phyloP scores from a whole-genome alignment of 2,797 vertebrate species.

The Champsocephalus gunnari region DNA sequence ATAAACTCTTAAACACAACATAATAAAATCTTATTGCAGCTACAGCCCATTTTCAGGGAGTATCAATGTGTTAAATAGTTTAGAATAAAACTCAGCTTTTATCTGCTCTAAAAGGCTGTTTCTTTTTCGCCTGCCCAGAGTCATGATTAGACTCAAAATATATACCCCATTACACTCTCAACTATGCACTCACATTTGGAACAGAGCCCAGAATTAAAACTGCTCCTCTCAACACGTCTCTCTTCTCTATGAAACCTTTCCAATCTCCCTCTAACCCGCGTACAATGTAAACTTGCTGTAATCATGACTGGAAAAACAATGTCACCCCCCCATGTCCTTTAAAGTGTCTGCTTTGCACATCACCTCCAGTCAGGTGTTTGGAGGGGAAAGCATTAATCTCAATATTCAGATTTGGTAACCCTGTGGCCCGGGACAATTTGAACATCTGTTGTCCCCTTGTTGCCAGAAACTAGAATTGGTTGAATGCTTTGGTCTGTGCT shows the following conservation, averaged over 20 bases:
- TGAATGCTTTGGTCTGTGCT: slow-evolving; percentile 2
- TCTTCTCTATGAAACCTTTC: slow-evolving; percentile 36
- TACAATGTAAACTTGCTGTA: slow-evolving; percentile 59
- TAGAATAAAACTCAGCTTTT: slow-evolving; percentile 26
- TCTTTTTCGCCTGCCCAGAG: slow-evolving; percentile 42
- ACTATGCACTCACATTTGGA: slow-evolving; percentile 70
- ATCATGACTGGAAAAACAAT: slow-evolving; percentile 66
- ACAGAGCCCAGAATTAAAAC: slow-evolving; percentile 72
- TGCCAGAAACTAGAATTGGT: slow-evolving; percentile 40
- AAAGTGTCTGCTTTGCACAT: slow-evolving; percentile 65
- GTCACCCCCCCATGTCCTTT: slow-evolving; percentile 56
- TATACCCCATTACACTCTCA: slow-evolving; percentile 65
- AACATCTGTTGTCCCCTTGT: slow-evolving; percentile 46
- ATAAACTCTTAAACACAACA: slow-evolving; percentile 10
- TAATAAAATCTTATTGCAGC: neutral
- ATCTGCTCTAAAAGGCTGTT: slow-evolving; percentile 32
- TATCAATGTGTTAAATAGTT: slow-evolving; percentile 26
- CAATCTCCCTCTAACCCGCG: slow-evolving; percentile 25
- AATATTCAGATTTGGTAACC: slow-evolving; percentile 50
- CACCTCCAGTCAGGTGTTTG: slow-evolving; percentile 41
- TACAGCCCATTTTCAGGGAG: slow-evolving; percentile 16
- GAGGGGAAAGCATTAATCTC: slow-evolving; percentile 48
- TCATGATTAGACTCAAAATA: slow-evolving; percentile 43
- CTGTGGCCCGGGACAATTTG: slow-evolving; percentile 38
- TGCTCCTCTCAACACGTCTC: slow-evolving; percentile 58